Conservation (phyloP, 1,140 invertebrate genomes). For the Lithobius niger region DNA sequence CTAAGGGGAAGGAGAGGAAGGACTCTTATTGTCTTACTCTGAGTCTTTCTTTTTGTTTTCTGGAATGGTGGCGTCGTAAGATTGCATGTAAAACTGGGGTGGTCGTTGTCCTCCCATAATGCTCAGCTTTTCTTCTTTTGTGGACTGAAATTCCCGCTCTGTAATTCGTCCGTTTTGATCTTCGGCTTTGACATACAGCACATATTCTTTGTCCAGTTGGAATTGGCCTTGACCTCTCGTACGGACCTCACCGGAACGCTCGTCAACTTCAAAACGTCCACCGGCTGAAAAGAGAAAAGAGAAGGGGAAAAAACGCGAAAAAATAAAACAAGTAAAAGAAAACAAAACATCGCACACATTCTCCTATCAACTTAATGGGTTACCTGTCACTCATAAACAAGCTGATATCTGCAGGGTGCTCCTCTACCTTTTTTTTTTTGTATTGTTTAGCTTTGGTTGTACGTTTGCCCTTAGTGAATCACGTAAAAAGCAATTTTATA, state of each 20-base stretch:
- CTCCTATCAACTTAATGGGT: no score
- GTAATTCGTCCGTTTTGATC: constrained; percentile 85
- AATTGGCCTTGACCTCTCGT: constrained; percentile 80
- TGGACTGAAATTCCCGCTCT: constrained; percentile 75
- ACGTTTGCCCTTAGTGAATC: no score
- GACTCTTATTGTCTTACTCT: constrained; percentile 53
- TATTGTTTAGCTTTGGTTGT: no score
- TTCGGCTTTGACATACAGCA: constrained; percentile 87
- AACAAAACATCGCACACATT: no score
- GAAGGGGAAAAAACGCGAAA: no score
- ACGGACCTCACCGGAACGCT: constrained; percentile 81
- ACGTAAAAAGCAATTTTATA: no score
- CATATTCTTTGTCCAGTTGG: constrained; percentile 90
- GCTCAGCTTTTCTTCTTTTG: constrained; percentile 74
- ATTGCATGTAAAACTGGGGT: constrained; percentile 85
- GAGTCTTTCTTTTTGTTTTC: constrained; percentile 93
- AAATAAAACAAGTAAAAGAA: no score
- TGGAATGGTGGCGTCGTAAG: constrained; percentile 84
- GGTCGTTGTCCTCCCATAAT: constrained; percentile 86
- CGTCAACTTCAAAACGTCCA: constrained; percentile 73
- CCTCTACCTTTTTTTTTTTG: no score
- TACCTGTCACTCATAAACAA: no score
- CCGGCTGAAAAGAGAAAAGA: constrained; percentile 38
- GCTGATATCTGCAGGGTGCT: no score
- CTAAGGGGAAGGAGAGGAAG: no score